Percentiles rank a stretch among this genome's conserved stretches.
Conservation (phyloP, 2,888 invertebrate genomes). For the Calliscelio sp. region DNA sequence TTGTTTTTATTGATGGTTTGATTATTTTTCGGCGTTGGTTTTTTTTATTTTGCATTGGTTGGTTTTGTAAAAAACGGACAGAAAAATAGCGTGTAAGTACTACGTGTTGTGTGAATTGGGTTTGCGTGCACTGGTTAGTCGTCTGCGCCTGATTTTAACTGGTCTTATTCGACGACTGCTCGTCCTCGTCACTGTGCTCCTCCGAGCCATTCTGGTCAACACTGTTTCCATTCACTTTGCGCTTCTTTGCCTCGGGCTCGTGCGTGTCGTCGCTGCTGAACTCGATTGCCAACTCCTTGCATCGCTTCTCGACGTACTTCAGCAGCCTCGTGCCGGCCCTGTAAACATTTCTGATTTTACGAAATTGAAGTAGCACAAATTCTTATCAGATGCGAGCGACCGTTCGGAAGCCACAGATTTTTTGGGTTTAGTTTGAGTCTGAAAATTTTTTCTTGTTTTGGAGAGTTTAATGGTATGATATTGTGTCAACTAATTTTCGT, state of each 20-base stretch:
- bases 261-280: constrained; percentile 85
- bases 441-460: too few relatives aligned
- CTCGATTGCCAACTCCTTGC: constrained; percentile 89
- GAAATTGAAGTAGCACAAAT: constrained; percentile 69
- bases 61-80: constrained; percentile 33
- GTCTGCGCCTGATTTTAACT: constrained; percentile 72
- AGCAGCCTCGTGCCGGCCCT: constrained; percentile 92
- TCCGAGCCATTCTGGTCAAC: constrained; percentile 86
- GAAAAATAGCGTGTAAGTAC: constrained; percentile 71
- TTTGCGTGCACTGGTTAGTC: constrained; percentile 52
- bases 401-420: constrained; percentile 86
- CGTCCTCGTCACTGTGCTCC: constrained; percentile 81
- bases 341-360: constrained; percentile 85
- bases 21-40: too few relatives aligned
- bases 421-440: neutral
- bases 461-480: too few relatives aligned
- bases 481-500: too few relatives aligned
- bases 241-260: constrained; percentile 83
- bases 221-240: constrained; percentile 77
- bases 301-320: constrained; percentile 90
- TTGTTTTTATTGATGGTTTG: too few relatives aligned
- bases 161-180: constrained; percentile 72
- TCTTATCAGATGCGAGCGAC: constrained; percentile 47
- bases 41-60: neutral
- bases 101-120: constrained; percentile 49